Base-by-base conservation (phyloP, 30 jellyfish, hydroid and myxozoan species). In the Phacellophora camtschatica region DNA sequence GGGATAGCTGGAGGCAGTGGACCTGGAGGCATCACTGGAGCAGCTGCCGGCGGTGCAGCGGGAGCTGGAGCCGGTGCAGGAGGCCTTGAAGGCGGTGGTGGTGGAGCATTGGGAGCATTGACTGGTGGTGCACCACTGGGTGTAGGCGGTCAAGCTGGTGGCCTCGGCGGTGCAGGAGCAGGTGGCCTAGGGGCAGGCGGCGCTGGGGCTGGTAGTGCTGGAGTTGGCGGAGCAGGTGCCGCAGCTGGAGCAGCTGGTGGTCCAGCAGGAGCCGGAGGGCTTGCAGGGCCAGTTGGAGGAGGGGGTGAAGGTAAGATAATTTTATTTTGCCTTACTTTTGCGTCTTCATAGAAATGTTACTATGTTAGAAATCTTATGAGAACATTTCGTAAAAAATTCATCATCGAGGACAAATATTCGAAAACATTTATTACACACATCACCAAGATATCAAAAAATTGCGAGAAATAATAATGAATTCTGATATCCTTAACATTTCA, bases 61-160 rank as follows among this genome's bases (percentile, higher is more conserved):
- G 87, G 82, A 30, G 96, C 85, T 12, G 96, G 96, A 5, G 92
- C 92, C 10, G 97, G 89, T 3, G 86, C 94, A 11, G 95, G 88
- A 15, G 90, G 90, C 5, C 16, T 70, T 24, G 92, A 71, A 29
- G 91, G 84, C 2, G 96, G 90, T 28, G 96, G 91, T 25, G 96
- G 96, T 18, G 90, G 90, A 4, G 88, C 84, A 15, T 77, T 61
- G 18, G 96, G 90, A 3, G 96, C 74, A 56, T 34, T 69, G 29
- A 59, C 86, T 19, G 94, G 94, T 13, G 89, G 85, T 10, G 96
- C 87, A 29, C 75, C 92, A 46, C 29, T 63, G 33, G 91, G 90
- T 22, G 74, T 45, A 4, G 90, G 90, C 7, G 90, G 90, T 15
- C 63, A 39, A 45, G 72, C 73, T 23, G 87, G 87, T 1, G 88